These are phyloP conservation scores for Hydra vulgaris DNA, from an alignment of 30 jellyfish, hydroid and myxozoan species.

Conservation along the genomic window DNA sequence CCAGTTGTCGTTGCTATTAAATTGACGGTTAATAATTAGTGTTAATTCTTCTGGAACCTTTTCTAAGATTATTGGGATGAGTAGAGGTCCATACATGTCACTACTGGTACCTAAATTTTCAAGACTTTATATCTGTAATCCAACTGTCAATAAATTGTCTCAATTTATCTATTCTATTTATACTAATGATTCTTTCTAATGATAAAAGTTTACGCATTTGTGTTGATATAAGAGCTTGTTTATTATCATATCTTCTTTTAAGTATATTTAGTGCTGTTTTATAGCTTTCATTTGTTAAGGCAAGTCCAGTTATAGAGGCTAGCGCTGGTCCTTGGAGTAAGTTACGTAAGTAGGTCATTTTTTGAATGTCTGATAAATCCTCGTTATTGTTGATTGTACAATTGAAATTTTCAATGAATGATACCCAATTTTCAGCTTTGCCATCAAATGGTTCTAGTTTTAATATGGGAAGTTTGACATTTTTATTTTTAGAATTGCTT, in stretches of 20 bases:
- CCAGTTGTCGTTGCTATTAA: constrained; percentile 41
- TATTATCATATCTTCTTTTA: constrained; percentile 28
- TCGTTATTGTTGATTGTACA: constrained; percentile 46
- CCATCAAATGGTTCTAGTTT: constrained; percentile 22
- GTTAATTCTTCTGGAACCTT: constrained; percentile 31
- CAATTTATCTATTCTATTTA: background rate
- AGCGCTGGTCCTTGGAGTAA: constrained; percentile 56
- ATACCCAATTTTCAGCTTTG: constrained; percentile 27
- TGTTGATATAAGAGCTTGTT: constrained; percentile 30
- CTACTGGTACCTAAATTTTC: constrained; percentile 35
- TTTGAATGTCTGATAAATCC: constrained; percentile 22
- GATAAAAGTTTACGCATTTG: constrained; percentile 49
- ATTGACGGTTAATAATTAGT: constrained; percentile 40
- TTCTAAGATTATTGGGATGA: constrained; percentile 32
- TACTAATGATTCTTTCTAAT: constrained; percentile 25
- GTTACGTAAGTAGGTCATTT: constrained; percentile 35
- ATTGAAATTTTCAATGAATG: constrained; percentile 43
- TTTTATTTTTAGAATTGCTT: background rate
- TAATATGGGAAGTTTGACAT: constrained; percentile 33
- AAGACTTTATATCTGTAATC: constrained; percentile 39
- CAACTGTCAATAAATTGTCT: constrained; percentile 32
- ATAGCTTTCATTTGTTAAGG: constrained; percentile 31
- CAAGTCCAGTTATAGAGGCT: constrained; percentile 33
- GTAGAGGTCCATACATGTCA: constrained; percentile 37
- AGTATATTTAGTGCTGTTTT: constrained; percentile 26